Evolutionary conservation across 2,888 invertebrate genomes (phyloP).

Genomic region (Eumerus sabulonum): DNA sequence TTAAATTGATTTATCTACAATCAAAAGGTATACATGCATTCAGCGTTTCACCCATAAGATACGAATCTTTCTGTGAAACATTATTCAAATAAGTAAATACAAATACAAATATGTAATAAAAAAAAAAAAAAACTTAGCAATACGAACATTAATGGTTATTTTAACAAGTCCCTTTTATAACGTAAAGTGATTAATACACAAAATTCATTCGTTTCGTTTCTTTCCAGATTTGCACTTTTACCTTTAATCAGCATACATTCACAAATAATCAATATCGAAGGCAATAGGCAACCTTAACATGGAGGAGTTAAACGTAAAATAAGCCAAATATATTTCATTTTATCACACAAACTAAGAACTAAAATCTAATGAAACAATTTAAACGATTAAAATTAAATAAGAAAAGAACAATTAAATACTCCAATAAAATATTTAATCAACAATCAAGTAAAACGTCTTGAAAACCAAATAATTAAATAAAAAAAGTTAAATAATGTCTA

Average conservation of each 20-base stretch:
- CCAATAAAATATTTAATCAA: constrained; percentile 34
- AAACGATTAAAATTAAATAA: constrained; percentile 46
- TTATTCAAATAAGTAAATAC: too few relatives aligned
- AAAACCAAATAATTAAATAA: constrained; percentile 51
- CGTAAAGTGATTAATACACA: too few relatives aligned
- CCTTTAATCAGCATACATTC: constrained; percentile 41
- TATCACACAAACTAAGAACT: constrained; percentile 58
- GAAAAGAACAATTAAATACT: constrained; percentile 44
- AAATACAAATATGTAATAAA: too few relatives aligned
- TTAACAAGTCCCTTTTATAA: too few relatives aligned
- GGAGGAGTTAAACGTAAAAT: constrained; percentile 64
- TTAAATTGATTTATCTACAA: too few relatives aligned
- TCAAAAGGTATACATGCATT: too few relatives aligned
- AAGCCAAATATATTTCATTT: constrained; percentile 51
- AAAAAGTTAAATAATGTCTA: constrained; percentile 60
- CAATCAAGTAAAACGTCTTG: constrained; percentile 37
- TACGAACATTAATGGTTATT: too few relatives aligned
- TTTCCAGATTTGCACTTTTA: constrained; percentile 63
- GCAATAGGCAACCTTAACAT: constrained; percentile 50
- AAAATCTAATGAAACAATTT: constrained; percentile 53
- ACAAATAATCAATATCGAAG: constrained; percentile 31
- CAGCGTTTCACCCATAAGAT: too few relatives aligned
- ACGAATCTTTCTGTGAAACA: too few relatives aligned
- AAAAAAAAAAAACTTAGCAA: too few relatives aligned
- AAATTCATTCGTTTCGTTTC: constrained; percentile 27